phyloP scores from a whole-genome alignment of 2,888 invertebrate species.

The Caenorhabditis parvicauda region DNA sequence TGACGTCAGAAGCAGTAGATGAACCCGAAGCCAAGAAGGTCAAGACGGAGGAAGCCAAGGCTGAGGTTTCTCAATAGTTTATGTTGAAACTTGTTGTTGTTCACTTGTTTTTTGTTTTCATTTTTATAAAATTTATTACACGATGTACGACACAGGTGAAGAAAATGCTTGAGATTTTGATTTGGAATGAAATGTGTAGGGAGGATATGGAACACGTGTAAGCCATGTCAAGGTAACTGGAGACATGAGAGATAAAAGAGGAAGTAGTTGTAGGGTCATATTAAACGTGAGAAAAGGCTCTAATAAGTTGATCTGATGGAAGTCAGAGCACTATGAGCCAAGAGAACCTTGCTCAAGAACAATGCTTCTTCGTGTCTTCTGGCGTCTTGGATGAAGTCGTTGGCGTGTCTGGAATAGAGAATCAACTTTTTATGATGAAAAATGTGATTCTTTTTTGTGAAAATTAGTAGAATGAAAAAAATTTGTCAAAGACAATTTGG shows the following conservation, averaged over 20 bases:
- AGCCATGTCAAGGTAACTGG: neutral
- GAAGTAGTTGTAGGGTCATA: neutral
- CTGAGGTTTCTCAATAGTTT: neutral
- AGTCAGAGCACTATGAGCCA: constrained; percentile 35
- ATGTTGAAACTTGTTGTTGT: neutral
- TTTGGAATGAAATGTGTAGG: too few relatives aligned
- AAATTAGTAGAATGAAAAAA: too few relatives aligned
- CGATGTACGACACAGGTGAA: neutral
- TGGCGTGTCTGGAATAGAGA: constrained; percentile 20
- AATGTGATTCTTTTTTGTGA: too few relatives aligned
- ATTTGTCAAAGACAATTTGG: neutral
- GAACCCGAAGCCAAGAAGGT: constrained; percentile 1
- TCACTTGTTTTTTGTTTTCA: neutral
- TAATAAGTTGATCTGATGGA: constrained; percentile 39
- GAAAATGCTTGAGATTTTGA: too few relatives aligned
- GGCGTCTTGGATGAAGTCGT: constrained; percentile 32
- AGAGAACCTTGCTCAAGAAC: constrained; percentile 28
- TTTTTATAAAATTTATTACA: neutral
- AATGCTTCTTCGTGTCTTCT: constrained; percentile 40
- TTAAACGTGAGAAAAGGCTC: neutral
- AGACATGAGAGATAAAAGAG: neutral
- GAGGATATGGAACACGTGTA: too few relatives aligned
- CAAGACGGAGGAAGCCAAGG: neutral
- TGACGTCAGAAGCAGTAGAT: neutral
- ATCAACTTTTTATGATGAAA: too few relatives aligned